Evolutionary conservation across 2,888 invertebrate species (phyloP).

Genomic region (Operophtera brumata): DNA sequence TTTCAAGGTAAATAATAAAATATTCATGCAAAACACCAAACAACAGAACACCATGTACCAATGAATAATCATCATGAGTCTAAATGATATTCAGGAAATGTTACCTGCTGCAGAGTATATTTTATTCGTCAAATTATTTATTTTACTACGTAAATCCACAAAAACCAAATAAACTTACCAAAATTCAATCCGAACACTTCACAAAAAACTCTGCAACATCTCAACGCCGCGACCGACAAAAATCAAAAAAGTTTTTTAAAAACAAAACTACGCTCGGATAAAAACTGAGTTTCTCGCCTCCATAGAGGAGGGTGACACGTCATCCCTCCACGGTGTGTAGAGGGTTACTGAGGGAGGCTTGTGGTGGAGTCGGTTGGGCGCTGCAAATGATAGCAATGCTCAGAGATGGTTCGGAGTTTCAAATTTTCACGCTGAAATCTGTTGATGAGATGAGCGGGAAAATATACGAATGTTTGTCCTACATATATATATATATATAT

Average conservation of each 20-base stretch:
- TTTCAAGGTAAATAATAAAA: too few species aligned
- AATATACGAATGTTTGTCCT: neutral
- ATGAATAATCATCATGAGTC: too few species aligned
- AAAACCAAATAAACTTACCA: conserved; percentile 18
- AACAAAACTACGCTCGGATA: conserved; percentile 42
- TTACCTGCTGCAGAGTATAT: too few species aligned
- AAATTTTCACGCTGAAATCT: conserved; percentile 41
- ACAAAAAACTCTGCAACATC: conserved; percentile 12
- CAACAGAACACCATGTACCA: too few species aligned
- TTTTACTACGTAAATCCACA: too few species aligned
- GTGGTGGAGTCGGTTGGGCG: conserved; percentile 33
- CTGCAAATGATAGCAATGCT: conserved; percentile 57
- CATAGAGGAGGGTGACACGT: conserved; percentile 31
- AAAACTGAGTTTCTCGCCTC: conserved; percentile 33
- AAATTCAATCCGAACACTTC: conserved; percentile 15
- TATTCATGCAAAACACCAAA: too few species aligned
- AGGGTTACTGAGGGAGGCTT: conserved; percentile 53
- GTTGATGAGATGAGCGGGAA: conserved; percentile 16
- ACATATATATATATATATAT: too few species aligned
- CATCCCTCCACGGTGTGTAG: conserved; percentile 40
- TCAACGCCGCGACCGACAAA: conserved; percentile 2
- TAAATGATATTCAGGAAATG: too few species aligned
- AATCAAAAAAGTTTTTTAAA: conserved; percentile 25
- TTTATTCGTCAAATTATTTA: too few species aligned
- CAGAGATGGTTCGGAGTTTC: conserved; percentile 59